Evolutionary conservation across 1,140 invertebrate species (phyloP).

Genomic region (Bemisia tabaci): DNA sequence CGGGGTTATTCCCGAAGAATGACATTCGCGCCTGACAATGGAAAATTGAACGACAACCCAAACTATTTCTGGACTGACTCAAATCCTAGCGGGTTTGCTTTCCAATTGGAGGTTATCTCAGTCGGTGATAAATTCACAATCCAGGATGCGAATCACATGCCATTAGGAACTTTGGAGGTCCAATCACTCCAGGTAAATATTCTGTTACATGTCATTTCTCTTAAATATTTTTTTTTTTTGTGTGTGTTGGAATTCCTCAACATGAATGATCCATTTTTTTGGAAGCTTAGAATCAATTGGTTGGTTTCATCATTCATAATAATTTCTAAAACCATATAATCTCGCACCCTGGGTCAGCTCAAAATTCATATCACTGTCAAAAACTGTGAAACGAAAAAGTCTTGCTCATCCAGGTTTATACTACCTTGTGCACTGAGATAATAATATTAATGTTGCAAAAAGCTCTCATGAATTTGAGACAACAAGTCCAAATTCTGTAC

Average conservation of each 20-base stretch:
- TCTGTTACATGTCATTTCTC: constrained; percentile 14
- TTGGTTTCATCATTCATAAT: too few species aligned
- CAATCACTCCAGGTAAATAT: constrained; percentile 41
- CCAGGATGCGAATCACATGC: constrained; percentile 43
- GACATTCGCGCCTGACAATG: constrained; percentile 48
- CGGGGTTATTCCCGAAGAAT: constrained; percentile 57
- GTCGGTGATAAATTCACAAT: constrained; percentile 55
- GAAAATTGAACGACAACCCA: constrained; percentile 47
- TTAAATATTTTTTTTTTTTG: constrained; percentile 15
- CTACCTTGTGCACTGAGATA: too few species aligned
- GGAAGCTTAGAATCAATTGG: too few species aligned
- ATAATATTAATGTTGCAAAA: too few species aligned
- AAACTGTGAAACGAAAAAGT: too few species aligned
- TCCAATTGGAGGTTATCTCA: constrained; percentile 52
- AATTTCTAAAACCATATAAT: too few species aligned
- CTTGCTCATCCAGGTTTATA: too few species aligned
- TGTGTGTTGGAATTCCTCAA: constrained; percentile 33
- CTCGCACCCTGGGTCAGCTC: too few species aligned
- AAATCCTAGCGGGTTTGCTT: constrained; percentile 51
- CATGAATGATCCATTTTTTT: too few species aligned
- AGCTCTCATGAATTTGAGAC: too few species aligned
- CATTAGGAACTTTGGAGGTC: constrained; percentile 45
- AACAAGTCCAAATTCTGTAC: too few species aligned
- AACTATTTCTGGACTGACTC: constrained; percentile 69
- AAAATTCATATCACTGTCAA: too few species aligned